Evolutionary conservation across 2,888 invertebrate species (phyloP), one percentile per base, ranked within the genome.

Genomic region (Athalia circularis): DNA sequence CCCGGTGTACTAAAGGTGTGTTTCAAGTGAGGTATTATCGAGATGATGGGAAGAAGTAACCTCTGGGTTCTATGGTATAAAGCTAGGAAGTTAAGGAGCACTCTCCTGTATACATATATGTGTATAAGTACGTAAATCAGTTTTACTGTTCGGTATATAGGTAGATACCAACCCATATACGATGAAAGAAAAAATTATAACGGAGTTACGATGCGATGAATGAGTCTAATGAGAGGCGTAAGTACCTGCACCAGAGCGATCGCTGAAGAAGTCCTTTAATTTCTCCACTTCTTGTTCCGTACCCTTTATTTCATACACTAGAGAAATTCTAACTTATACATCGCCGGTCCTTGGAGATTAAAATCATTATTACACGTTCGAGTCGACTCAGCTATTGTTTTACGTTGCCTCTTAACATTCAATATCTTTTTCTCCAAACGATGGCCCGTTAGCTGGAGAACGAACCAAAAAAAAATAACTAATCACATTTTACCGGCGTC

Each of bases 331-430:
- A 57, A 72, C 77, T 74, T 76, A 70, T 79, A 79, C 80, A 80
- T 76, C 79, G 62, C 79, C 62, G 79, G 70, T 77, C 29, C 45
- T 57, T 74, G 43, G 54, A 82, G 85, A 84, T 84, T 83, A 82
- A 78, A 80, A 85, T 84, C 84, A 65, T 84, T 81, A 82, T 80
- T 80, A 79, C 79, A 79, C 65, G 72, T 13, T 9, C 79, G 81
- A 83, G 45, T 72, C 59, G 59, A 45, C 62, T 75, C 13, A 29
- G 9, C 29, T 47, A 47, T 43, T 13, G 15, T 75, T 70, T 61
- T 64, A 52, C 9, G 57, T n/a, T 45, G 45, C 57, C 59, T 45
- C 72, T 11, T 72, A 57, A 72, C 57, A 57, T 72, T 72, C 72
- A 59, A 72, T 72, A 72, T 59, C 57, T n/a, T 11, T 45, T 29